phyloP scores from a whole-genome alignment of 2,888 invertebrate genomes.

The Tipula vernalis region DNA sequence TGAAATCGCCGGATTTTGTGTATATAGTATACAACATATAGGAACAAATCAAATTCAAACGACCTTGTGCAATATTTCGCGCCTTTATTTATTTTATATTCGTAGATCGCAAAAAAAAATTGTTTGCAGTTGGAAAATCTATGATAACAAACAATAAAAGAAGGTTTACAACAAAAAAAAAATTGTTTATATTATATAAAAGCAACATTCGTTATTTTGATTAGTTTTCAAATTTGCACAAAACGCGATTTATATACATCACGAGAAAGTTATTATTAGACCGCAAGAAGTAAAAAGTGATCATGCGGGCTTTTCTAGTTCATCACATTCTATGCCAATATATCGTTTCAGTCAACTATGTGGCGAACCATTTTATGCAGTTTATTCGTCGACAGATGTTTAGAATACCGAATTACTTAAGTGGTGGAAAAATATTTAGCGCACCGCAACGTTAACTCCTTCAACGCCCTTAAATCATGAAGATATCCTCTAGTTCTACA shows the following conservation, averaged over 20 bases:
- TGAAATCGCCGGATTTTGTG: neutral
- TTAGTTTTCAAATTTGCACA: neutral
- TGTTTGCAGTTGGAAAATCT: neutral
- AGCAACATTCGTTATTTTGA: neutral
- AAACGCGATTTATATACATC: neutral
- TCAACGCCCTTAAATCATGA: no score
- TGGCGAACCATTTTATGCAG: neutral
- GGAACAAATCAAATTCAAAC: neutral
- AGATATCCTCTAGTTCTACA: no score
- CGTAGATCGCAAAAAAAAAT: neutral
- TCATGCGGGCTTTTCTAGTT: neutral
- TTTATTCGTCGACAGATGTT: neutral
- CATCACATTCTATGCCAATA: neutral
- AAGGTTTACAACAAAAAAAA: neutral
- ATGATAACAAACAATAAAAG: neutral
- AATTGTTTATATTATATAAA: neutral
- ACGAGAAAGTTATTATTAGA: neutral
- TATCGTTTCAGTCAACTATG: neutral
- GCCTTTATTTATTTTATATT: neutral
- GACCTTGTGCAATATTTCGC: neutral
- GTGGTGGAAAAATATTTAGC: no score
- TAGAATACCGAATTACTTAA: neutral
- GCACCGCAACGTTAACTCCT: no score
- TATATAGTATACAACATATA: no score
- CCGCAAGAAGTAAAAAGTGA: neutral